A percentile compares a stretch with the other conserved stretches of the same genome.
Conservation (phyloP, 2,888 invertebrate species). For the Galeopsomyia nigrocyanea region DNA sequence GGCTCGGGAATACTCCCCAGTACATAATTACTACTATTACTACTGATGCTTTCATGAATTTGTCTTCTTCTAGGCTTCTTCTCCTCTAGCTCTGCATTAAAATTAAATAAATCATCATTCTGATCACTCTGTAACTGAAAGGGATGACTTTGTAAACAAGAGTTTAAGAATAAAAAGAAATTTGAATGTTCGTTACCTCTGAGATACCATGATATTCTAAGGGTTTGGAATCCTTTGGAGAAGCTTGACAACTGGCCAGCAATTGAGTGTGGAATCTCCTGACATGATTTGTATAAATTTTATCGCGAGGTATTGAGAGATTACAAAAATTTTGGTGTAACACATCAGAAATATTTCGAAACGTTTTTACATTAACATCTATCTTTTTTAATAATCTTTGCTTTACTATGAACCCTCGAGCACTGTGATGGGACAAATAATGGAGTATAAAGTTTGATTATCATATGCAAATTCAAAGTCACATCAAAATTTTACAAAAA, state of each 20-base stretch:
- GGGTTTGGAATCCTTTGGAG: constrained; percentile 23
- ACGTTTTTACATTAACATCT: constrained; percentile 11
- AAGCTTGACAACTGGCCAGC: constrained; percentile 4
- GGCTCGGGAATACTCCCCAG: not conserved
- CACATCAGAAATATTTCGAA: constrained; percentile 6
- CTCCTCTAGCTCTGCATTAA: not conserved
- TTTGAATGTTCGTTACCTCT: constrained; percentile 9
- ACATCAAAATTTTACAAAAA: constrained; percentile 8
- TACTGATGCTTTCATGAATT: not conserved
- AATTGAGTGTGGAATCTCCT: constrained; percentile 35
- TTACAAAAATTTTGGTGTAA: constrained; percentile 4
- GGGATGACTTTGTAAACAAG: not conserved
- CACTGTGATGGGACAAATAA: constrained; percentile 27
- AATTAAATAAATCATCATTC: not conserved
- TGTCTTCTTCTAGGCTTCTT: not conserved
- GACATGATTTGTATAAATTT: constrained; percentile 20
- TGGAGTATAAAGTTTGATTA: constrained; percentile 4
- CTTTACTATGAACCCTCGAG: constrained; percentile 15
- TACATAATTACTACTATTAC: not conserved
- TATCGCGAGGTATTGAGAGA: constrained; percentile 5
- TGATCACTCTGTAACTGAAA: not conserved
- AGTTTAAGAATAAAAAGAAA: not conserved
- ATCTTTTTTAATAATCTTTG: constrained; percentile 20
- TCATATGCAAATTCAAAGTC: not conserved
- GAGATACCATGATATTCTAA: not conserved